phyloP scores from a whole-genome alignment of 2,797 vertebrate species.

The Epinephelus coioides region DNA sequence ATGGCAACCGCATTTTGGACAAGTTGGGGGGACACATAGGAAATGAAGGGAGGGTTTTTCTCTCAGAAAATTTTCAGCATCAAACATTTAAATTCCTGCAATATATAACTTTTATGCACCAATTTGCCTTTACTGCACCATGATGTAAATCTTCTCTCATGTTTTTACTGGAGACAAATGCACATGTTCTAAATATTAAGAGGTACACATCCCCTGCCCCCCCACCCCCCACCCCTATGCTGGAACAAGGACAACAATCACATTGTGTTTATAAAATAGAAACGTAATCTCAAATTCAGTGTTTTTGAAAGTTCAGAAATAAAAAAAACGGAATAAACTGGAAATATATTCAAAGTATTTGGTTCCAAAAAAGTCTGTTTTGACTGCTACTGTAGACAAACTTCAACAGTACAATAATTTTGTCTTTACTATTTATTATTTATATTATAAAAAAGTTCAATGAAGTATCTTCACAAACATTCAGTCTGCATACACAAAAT shows the following conservation, averaged over 20 bases:
- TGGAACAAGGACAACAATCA: not conserved
- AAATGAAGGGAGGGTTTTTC: too few species aligned
- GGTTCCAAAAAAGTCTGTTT: too few species aligned
- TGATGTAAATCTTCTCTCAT: too few species aligned
- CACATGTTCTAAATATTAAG: too few species aligned
- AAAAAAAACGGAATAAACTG: not conserved
- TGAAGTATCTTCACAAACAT: constrained; percentile 29
- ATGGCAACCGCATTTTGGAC: not conserved
- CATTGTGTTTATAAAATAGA: not conserved
- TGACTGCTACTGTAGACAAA: not conserved
- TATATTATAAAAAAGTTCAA: not conserved
- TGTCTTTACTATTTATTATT: not conserved
- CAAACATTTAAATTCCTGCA: too few species aligned
- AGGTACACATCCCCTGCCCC: too few species aligned
- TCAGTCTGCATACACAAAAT: constrained; percentile 37
- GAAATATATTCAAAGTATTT: not conserved
- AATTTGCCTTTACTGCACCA: too few species aligned
- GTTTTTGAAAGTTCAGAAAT: not conserved
- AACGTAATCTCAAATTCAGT: not conserved
- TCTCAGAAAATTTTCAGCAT: too few species aligned
- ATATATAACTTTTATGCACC: too few species aligned
- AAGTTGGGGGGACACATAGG: not conserved
- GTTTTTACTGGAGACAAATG: too few species aligned
- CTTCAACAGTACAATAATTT: not conserved
- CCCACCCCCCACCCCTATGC: not conserved